Conservation (phyloP, 2,888 invertebrate species). For the Thecophora atra region DNA sequence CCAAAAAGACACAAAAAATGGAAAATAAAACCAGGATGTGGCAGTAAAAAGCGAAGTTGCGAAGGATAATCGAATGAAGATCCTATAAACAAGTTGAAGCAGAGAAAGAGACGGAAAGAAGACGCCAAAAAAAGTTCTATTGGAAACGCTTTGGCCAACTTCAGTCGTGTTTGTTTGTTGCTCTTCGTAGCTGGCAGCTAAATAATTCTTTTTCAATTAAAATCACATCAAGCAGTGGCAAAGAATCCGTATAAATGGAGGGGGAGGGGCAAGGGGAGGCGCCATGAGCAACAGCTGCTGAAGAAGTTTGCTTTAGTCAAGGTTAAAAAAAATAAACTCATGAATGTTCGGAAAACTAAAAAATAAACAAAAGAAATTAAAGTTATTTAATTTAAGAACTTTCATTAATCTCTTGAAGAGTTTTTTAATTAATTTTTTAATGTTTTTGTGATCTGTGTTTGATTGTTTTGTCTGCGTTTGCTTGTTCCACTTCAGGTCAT, state of each 20-base stretch:
- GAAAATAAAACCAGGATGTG: not conserved
- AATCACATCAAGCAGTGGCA: slow-evolving; percentile 56
- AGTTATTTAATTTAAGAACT: too few relatives aligned
- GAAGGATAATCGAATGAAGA: not conserved
- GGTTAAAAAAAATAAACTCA: not conserved
- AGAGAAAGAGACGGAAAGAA: not conserved
- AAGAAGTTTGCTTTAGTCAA: not conserved
- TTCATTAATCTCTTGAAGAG: too few relatives aligned
- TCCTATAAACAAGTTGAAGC: not conserved
- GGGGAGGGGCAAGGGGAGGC: not conserved
- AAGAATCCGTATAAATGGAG: not conserved
- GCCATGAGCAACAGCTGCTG: slow-evolving; percentile 11
- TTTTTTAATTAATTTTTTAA: not conserved
- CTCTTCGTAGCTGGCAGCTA: slow-evolving; percentile 49
- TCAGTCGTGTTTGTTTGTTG: slow-evolving; percentile 48
- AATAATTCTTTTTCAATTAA: slow-evolving; percentile 65
- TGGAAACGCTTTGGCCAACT: slow-evolving; percentile 22
- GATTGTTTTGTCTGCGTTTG: too few relatives aligned
- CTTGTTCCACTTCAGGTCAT: slow-evolving; percentile 74
- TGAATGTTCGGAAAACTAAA: not conserved
- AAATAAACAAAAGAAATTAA: too few relatives aligned
- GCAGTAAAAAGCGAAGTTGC: not conserved
- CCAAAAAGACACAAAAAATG: not conserved
- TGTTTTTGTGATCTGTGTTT: slow-evolving; percentile 19
- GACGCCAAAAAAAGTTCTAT: slow-evolving; percentile 16